Evolutionary conservation across 1,140 invertebrate genomes (phyloP).

Genomic region (Sinonovacula constricta): DNA sequence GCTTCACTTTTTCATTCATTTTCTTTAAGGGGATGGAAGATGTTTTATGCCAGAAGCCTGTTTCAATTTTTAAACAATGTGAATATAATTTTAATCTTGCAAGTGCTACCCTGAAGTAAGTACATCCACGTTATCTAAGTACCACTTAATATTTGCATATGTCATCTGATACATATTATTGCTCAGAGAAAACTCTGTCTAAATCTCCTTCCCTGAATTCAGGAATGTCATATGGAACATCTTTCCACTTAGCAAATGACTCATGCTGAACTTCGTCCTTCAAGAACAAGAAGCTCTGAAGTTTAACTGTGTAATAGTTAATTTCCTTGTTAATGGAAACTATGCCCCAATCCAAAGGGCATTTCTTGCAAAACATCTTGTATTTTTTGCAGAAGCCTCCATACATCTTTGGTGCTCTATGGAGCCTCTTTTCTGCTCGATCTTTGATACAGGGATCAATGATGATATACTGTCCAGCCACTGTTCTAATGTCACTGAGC

Average conservation of each 20-base stretch:
- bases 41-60: too few species aligned
- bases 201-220: background rate
- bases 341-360: background rate
- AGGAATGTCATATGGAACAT: background rate
- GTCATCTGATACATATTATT: too few species aligned
- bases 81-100: too few species aligned
- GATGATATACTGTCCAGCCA: background rate
- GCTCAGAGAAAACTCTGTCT: too few species aligned
- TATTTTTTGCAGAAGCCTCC: background rate
- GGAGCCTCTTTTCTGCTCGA: background rate
- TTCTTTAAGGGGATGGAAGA: too few species aligned
- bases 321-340: background rate
- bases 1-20: too few species aligned
- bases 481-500: background rate
- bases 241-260: background rate
- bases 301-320: background rate
- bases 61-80: too few species aligned
- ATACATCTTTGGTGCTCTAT: background rate
- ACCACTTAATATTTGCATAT: too few species aligned
- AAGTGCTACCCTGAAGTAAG: too few species aligned
- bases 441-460: background rate
- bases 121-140: too few species aligned
- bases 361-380: background rate
- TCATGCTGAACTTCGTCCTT: background rate
- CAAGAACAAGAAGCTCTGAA: background rate